Conservation (phyloP, 1,140 invertebrate species). For the Eulimnadia texana region DNA sequence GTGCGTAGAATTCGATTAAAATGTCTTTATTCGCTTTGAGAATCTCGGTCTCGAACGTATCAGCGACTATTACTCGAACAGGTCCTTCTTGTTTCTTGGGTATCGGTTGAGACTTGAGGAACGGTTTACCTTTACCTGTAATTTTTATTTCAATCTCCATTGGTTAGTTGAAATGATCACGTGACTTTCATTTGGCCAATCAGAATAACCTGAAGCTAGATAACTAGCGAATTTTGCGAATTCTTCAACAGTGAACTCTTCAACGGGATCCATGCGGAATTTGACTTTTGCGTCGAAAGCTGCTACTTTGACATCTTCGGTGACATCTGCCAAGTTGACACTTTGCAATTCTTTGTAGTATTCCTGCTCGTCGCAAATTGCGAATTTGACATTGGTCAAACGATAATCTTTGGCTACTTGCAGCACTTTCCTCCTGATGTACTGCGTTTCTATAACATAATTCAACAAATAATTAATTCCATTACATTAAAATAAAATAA, state of each 20-base stretch:
- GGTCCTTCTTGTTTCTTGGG: constrained; percentile 34
- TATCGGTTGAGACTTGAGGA: constrained; percentile 32
- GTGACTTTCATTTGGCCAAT: background rate
- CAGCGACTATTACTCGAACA: constrained; percentile 32
- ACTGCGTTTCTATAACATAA: constrained; percentile 39
- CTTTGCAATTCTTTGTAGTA: constrained; percentile 33
- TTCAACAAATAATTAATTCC: background rate
- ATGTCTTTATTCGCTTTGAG: constrained; percentile 29
- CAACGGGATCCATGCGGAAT: constrained; percentile 40
- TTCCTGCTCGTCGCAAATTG: constrained; percentile 40
- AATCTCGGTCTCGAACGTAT: constrained; percentile 33
- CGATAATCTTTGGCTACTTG: constrained; percentile 35
- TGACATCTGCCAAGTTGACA: constrained; percentile 40
- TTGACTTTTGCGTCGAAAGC: constrained; percentile 30
- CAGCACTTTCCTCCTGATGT: constrained; percentile 36
- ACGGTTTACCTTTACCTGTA: constrained; percentile 29
- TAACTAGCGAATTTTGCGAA: constrained; percentile 31
- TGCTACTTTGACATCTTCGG: constrained; percentile 37
- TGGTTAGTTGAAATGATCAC: no score
- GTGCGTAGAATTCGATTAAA: constrained; percentile 37
- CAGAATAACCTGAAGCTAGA: constrained; percentile 23
- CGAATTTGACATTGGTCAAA: constrained; percentile 29
- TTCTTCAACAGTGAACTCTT: constrained; percentile 38
- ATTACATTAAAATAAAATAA: no score
- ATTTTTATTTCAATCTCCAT: no score